Base-by-base conservation (phyloP, 2,888 invertebrate genomes). In the Apotomis capreana region DNA sequence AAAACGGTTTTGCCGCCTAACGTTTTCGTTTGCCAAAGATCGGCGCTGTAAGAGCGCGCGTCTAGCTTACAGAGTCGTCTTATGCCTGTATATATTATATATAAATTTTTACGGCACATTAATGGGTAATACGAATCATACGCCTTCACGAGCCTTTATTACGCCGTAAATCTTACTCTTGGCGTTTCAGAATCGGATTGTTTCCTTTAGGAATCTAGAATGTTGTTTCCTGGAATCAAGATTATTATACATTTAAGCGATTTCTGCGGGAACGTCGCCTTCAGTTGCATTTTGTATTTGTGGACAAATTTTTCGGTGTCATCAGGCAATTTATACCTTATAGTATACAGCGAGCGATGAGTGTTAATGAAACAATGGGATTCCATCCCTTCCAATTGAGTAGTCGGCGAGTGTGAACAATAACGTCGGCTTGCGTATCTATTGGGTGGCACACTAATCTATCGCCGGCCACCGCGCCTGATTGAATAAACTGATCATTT, bases 41-140 rank as follows among this genome's bases (percentile, higher is more conserved):
- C 58, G 44, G 10, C 37, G 26, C 62, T 6, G 49, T 49, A 51
- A 51, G 12, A 52, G 40, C 9, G 13, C 58, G 26, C 3, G 46
- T 4, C 46, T 46, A 52, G 36, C n/a, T 61, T 69, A 61, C 74
- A 70, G 68, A 70, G 74, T 68, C 46, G 51, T 61, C 46, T 55
- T 58, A 46, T 73, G 46, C 70, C 54, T 68, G 49, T 63, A 73
- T 74, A 70, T 76, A 78, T 75, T 6, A 6, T 49, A 26, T 67
- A 57, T 49, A 26, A 51, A 57, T 57, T 58, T 76, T 76, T 74
- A 74, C 76, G 69, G 73, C 70, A 65, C 64, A 63, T 78, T 80
- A 79, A 82, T 77, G 78, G 78, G 76, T 75, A 76, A 78, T 78
- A 75, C 76, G 73, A 78, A 81, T 78, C 77, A 77, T 76, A 78